Evolutionary conservation across 2,797 vertebrate genomes (phyloP).

Genomic region (Ctenopoma multispine): DNA sequence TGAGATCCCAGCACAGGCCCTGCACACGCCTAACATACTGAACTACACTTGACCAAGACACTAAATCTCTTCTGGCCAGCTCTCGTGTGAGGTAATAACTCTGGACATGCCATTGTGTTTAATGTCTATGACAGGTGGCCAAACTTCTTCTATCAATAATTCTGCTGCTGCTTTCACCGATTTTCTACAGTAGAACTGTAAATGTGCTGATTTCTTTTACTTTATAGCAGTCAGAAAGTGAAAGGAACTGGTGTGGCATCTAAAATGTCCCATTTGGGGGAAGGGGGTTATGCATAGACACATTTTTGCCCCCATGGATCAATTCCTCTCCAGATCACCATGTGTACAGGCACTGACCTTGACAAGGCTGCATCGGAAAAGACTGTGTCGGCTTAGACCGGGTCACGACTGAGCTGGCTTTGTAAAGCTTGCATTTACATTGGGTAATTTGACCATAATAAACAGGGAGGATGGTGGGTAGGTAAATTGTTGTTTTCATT

Average conservation of each 20-base stretch:
- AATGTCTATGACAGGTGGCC: slow-evolving; percentile 12
- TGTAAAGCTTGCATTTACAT: slow-evolving; percentile 6
- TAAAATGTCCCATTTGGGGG: slow-evolving; percentile 30
- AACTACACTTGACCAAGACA: background rate
- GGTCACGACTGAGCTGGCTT: slow-evolving; percentile 11
- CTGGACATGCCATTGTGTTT: background rate
- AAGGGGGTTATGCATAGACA: background rate
- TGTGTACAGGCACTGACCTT: slow-evolving; percentile 15
- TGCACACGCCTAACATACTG: background rate
- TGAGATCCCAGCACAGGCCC: background rate
- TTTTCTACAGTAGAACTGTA: background rate
- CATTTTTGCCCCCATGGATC: background rate
- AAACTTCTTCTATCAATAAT: slow-evolving; percentile 26
- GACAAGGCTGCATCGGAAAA: background rate
- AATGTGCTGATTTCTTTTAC: background rate
- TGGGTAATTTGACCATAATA: slow-evolving; percentile 30
- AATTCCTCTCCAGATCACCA: slow-evolving; percentile 12
- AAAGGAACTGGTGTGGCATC: slow-evolving; percentile 4
- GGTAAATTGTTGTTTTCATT: slow-evolving; percentile 59
- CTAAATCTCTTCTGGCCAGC: background rate
- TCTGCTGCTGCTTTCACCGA: background rate
- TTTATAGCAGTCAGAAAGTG: background rate
- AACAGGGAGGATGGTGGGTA: slow-evolving; percentile 25
- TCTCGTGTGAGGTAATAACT: slow-evolving; percentile 1
- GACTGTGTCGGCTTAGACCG: background rate